phyloP scores from a whole-genome alignment of 2,113 vertebrate species.

The Notothenia coriiceps region DNA sequence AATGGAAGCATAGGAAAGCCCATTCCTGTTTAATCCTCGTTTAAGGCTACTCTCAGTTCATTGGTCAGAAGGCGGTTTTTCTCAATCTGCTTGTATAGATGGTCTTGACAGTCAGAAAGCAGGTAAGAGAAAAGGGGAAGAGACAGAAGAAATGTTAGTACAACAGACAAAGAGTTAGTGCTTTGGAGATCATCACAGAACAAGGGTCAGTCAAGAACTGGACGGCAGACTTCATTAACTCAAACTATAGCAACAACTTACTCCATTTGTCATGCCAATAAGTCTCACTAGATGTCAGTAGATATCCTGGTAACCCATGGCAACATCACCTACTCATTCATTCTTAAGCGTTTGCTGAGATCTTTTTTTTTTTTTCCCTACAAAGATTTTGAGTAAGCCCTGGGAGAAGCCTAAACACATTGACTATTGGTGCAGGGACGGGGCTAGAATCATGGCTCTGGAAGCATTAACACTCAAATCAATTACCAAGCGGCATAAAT shows the following conservation, averaged over 20 bases:
- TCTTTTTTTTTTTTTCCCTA: neutral
- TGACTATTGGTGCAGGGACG: neutral
- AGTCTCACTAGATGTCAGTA: too few species aligned
- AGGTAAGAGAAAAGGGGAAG: constrained; percentile 85
- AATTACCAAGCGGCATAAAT: too few species aligned
- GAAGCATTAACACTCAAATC: too few species aligned
- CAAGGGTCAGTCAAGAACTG: neutral
- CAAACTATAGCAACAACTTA: too few species aligned
- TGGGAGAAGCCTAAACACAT: neutral
- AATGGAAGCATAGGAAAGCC: constrained; percentile 18
- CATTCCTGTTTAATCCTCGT: constrained; percentile 86
- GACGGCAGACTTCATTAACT: too few species aligned
- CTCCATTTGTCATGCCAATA: too few species aligned
- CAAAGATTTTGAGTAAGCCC: neutral
- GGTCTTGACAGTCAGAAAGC: constrained; percentile 92
- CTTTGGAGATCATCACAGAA: constrained; percentile 2
- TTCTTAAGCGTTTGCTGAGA: neutral
- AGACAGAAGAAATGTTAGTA: constrained; percentile 74
- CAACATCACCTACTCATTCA: neutral
- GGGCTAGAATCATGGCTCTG: too few species aligned
- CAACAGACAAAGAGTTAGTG: constrained; percentile 47
- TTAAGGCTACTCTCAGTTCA: constrained; percentile 95
- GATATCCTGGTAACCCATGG: too few species aligned
- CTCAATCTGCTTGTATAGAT: constrained; percentile 96
- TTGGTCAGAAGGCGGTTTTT: constrained; percentile 96